Evolutionary conservation across 2,113 vertebrate genomes (phyloP), one percentile per base, ranked within the genome.

Genomic region (Lagopus leucura): DNA sequence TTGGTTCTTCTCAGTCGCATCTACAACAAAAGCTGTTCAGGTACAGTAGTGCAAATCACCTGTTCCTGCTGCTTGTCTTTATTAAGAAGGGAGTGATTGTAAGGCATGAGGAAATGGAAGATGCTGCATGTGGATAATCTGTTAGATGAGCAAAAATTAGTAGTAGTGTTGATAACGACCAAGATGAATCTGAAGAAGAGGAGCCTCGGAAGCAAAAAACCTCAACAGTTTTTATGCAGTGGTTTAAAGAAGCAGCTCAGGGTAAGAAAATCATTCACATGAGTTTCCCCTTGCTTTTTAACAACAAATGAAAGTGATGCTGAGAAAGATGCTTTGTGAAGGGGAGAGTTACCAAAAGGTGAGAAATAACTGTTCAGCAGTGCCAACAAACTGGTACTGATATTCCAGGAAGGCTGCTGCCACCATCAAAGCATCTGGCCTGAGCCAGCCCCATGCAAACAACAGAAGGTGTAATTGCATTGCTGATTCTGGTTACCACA

Each of bases 391-490:
- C 88, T 80, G 73, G 14, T 61, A 24, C 66, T 57, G 58, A 91
- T 88, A 80, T 96, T 93, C 47, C 70, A 85, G 82, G 24, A 94
- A 89, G 92, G 78, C 40, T 89, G 52, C 86, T 90, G 66, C 75
- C 61, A 40, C 63, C 55, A 52, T 65, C 72, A 90, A 93, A 88
- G 72, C 50, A 87, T 66, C 86, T 84, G 80, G 28, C 69, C 71
- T 50, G 75, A 93, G 67, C 65, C 64, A 61, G 78, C 90, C 88
- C 30, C 78, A 78, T 43, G 54, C 27, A 95, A 96, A 91, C 24
- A 94, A 42, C 82, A 93, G 87, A 96, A 96, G 88, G 74, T 40
- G 71, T 86, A 94, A 82, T 93, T 90, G 88, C 64, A 90, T 69
- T 38, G 19, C 40, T 86, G 64, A 90, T 67, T 93, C 70, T 89